Evolutionary conservation across 2,113 vertebrate genomes (phyloP).

Genomic region (Trachemys scripta): DNA sequence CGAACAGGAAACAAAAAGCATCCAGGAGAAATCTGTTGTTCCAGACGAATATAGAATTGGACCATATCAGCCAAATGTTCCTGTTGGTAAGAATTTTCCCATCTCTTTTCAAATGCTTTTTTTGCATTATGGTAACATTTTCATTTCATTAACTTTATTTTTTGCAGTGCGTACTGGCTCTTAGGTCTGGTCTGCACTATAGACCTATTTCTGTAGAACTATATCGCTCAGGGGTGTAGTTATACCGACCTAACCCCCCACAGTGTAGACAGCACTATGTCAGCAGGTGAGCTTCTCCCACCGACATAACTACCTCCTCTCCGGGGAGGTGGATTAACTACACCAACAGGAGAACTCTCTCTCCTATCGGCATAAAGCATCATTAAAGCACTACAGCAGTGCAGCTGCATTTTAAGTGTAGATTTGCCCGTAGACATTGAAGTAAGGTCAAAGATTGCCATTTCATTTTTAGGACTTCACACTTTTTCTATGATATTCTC

Average conservation of each 20-base stretch:
- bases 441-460: not conserved
- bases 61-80: slow-evolving; percentile 87
- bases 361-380: not conserved
- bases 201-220: not conserved
- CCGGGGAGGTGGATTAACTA: not conserved
- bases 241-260: not conserved
- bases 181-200: not conserved
- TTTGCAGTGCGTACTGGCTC: not conserved
- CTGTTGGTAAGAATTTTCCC: slow-evolving; percentile 87
- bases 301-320: not conserved
- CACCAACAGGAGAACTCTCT: not conserved
- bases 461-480: slow-evolving; percentile 47
- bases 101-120: not conserved
- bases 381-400: not conserved
- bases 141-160: not conserved
- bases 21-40: slow-evolving; percentile 74
- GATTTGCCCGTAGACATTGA: not conserved
- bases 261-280: not conserved
- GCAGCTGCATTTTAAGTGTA: slow-evolving; percentile 11
- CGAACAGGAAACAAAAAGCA: slow-evolving; percentile 71
- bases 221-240: not conserved
- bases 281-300: not conserved
- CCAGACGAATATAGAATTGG: slow-evolving; percentile 85
- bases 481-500: not conserved
- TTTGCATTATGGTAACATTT: not conserved